Evolutionary conservation across 1,140 invertebrate species (phyloP), one percentile per base, ranked within the genome.

Genomic region (Drosophila nigromelanica): DNA sequence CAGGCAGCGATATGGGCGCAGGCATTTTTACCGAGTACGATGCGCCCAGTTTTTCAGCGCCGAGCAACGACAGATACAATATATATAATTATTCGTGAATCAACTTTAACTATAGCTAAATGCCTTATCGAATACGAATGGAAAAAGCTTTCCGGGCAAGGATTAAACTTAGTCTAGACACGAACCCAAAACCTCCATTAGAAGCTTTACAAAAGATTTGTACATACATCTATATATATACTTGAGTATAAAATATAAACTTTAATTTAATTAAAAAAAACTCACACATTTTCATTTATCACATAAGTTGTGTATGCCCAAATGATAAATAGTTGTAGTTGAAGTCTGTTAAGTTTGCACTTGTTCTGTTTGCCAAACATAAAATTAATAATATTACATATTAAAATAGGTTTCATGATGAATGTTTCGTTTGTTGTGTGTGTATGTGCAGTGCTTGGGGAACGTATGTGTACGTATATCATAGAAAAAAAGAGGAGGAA

Each of bases 291-390:
- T 62, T 58, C 59, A 74, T 55, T 70, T 70, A 74, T 74, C 72
- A 70, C 72, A 70, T 74, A 69, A 70, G 45, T 59, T 52, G 33
- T 67, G 67, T 67, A 58, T 58, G 48, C 24, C 51, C 50, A 63
- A 39, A 37, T 73, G 70, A 73, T 45, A 69, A 69, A 56, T 68
- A 43, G 21, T 33, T 6, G 48, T 68, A 60, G 35, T 55, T 59
- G 47, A 73, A 82, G 63, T 87, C 82, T 66, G 66, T 30, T 69
- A 51, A 71, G 64, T 76, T 76, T 78, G 72, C 75, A 71, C 72
- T 87, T 86, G 83, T 78, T 86, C 83, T 87, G 60, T 70, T 69
- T 43, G 66, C 58, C 52, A 67, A 67, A 35, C 33, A 35, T 35
- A 35, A 35, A 35, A 35, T 35, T 27, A 74, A 43, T 74, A 63